Conservation (phyloP, 1,140 invertebrate genomes). For the Galleria mellonella region DNA sequence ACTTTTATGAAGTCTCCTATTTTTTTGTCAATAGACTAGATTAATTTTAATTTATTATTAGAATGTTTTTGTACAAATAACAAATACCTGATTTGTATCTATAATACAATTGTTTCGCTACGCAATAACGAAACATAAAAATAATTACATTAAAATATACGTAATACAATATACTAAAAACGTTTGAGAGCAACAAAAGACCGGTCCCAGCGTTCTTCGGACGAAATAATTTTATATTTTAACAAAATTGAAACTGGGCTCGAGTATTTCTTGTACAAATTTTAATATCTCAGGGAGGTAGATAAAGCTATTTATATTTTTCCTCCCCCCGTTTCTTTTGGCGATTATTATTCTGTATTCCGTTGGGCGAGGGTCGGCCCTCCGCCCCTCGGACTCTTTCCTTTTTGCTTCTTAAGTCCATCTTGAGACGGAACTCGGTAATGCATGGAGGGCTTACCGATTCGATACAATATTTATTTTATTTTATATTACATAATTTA, state of each 20-base stretch:
- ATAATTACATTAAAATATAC: too few species aligned
- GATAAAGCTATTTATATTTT: conserved; percentile 71
- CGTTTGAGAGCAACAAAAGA: too few species aligned
- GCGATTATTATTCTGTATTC: conserved; percentile 74
- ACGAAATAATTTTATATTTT: conserved; percentile 57
- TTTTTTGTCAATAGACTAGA: too few species aligned
- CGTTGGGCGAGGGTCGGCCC: conserved; percentile 38
- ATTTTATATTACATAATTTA: too few species aligned
- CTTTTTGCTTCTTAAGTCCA: conserved; percentile 74
- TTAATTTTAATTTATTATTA: too few species aligned
- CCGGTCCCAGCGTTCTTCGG: neutral
- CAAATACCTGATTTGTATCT: neutral
- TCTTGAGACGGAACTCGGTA: conserved; percentile 55
- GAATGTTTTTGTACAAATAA: too few species aligned
- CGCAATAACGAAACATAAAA: too few species aligned
- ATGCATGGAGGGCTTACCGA: conserved; percentile 34
- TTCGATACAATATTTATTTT: conserved; percentile 2
- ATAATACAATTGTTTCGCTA: neutral
- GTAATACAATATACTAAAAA: too few species aligned
- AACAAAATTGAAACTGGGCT: conserved; percentile 51
- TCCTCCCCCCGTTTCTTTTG: conserved; percentile 67
- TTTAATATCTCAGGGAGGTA: conserved; percentile 63
- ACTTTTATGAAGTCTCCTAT: too few species aligned
- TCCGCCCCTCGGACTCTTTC: conserved; percentile 61
- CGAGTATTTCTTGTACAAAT: conserved; percentile 60